Percentiles rank a stretch among this genome's conserved stretches.
These are phyloP conservation scores for Paradoxurus hermaphroditus DNA, from an alignment of 2,113 vertebrate genomes.

Conservation along the genomic window DNA sequence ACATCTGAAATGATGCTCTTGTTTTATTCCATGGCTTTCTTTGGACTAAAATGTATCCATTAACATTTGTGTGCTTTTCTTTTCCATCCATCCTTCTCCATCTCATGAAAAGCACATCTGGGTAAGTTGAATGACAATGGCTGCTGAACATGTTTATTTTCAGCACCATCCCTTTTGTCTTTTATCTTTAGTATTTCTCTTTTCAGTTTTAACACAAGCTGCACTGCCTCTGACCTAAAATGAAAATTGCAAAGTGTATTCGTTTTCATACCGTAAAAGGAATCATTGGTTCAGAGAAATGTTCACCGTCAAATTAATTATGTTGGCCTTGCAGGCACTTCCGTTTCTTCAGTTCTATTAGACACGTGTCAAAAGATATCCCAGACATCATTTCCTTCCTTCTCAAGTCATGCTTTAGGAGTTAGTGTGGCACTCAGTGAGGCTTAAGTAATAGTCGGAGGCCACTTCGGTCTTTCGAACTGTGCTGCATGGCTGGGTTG, in stretches of 20 bases:
- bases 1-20: slow-evolving; percentile 71
- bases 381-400: neutral
- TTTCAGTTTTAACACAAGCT: slow-evolving; percentile 73
- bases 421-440: neutral
- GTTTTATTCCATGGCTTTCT: slow-evolving; percentile 79
- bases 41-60: slow-evolving; percentile 85
- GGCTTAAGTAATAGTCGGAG: neutral
- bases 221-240: slow-evolving; percentile 71
- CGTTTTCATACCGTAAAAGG: slow-evolving; percentile 26
- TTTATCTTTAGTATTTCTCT: slow-evolving; percentile 62
- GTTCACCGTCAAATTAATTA: neutral
- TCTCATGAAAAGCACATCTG: slow-evolving; percentile 93
- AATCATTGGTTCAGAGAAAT: slow-evolving; percentile 79
- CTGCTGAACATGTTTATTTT: slow-evolving; percentile 88
- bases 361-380: neutral
- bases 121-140: slow-evolving; percentile 91
- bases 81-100: slow-evolving; percentile 91
- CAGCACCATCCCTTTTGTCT: slow-evolving; percentile 83
- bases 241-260: slow-evolving; percentile 31
- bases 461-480: no score
- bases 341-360: neutral
- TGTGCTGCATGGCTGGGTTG: neutral
- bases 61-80: slow-evolving; percentile 97
- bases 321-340: neutral
- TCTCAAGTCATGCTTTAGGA: neutral